A percentile compares a stretch with the other conserved stretches of the same genome.
These are phyloP conservation scores for Clarias laeviceps DNA, from an alignment of 2,797 vertebrate genomes.

Conservation along the genomic window DNA sequence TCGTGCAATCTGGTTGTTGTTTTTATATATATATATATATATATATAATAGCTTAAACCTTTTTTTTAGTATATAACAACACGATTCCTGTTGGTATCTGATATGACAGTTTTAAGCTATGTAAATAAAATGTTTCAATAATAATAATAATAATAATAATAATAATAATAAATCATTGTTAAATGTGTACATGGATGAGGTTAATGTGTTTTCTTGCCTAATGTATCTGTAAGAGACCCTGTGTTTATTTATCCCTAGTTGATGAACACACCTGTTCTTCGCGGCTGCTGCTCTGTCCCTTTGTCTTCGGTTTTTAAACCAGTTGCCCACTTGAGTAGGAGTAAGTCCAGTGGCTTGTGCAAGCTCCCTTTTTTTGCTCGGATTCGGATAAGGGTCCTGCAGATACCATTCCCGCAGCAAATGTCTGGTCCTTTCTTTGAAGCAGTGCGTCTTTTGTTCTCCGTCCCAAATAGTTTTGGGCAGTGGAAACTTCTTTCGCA, in stretches of 20 bases:
- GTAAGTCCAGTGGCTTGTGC: conserved; percentile 99
- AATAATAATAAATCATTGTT: not conserved
- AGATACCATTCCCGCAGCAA: conserved; percentile 98
- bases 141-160: not conserved
- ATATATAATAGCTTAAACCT: not conserved
- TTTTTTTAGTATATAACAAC: not conserved
- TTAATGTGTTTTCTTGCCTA: not conserved
- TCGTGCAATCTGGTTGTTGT: no score
- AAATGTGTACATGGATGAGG: not conserved
- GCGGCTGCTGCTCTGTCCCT: conserved; percentile 97
- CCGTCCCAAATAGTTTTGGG: conserved; percentile 99
- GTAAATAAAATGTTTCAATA: not conserved
- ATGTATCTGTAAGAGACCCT: not conserved
- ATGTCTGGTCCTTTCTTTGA: conserved; percentile 97
- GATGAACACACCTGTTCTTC: conserved; percentile 90
- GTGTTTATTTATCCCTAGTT: not conserved
- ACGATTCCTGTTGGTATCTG: not conserved
- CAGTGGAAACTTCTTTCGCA: conserved; percentile 98
- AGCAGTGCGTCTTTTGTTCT: conserved; percentile 99
- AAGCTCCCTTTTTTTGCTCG: conserved; percentile 97
- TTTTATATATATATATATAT: not conserved
- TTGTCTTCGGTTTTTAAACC: conserved; percentile 99
- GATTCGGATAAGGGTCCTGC: conserved; percentile 97
- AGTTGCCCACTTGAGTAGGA: conserved; percentile 99
- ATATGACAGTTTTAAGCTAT: not conserved